Conservation (phyloP, 2,113 vertebrate genomes). For the Alosa alosa region DNA sequence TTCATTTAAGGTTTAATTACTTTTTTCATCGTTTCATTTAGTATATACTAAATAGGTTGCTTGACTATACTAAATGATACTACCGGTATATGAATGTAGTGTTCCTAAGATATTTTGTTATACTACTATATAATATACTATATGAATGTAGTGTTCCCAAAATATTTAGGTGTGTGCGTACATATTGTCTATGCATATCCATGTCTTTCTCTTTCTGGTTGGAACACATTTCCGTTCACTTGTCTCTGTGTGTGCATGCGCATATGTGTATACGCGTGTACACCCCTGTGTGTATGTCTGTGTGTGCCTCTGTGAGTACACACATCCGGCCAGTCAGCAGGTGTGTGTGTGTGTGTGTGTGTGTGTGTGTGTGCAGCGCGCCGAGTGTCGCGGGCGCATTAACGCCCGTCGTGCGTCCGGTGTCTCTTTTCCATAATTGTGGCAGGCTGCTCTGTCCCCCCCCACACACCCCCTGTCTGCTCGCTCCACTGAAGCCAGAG, state of each 20-base stretch:
- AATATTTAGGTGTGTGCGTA: background rate
- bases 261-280: background rate
- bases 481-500: slow-evolving; percentile 26
- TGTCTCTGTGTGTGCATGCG: slow-evolving; percentile 7
- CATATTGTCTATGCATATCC: background rate
- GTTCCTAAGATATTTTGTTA: no score
- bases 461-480: slow-evolving; percentile 1
- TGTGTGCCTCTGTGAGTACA: background rate
- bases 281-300: background rate
- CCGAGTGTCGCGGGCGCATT: background rate
- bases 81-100: no score
- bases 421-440: background rate
- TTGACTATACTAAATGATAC: no score
- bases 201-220: background rate
- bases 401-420: background rate
- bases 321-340: background rate
- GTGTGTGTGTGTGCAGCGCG: background rate
- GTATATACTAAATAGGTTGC: no score
- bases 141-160: no score
- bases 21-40: no score
- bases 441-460: background rate
- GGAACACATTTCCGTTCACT: background rate
- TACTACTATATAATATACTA: no score
- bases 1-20: no score
- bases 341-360: slow-evolving; percentile 1